phyloP scores from a whole-genome alignment of 2,113 vertebrate genomes.

The Vulpes ferrilata region DNA sequence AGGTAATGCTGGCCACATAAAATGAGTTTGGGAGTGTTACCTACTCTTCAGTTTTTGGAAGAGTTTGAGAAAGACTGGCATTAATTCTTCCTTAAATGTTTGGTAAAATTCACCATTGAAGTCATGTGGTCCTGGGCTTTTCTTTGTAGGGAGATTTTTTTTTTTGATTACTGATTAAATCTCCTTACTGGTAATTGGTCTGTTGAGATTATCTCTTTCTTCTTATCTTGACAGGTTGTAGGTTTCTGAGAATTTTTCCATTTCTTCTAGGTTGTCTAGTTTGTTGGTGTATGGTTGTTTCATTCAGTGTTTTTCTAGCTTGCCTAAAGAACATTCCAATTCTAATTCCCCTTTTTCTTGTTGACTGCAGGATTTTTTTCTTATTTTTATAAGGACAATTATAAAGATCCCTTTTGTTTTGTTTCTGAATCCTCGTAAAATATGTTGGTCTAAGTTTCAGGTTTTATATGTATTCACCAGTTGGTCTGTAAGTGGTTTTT shows the following conservation, averaged over 20 bases:
- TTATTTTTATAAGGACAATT: neutral
- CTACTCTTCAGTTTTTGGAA: neutral
- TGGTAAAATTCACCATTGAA: neutral
- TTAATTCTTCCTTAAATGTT: neutral
- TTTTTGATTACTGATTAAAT: neutral
- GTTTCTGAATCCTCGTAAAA: conserved; percentile 37
- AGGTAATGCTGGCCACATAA: neutral
- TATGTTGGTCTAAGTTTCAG: neutral
- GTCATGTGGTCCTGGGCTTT: neutral
- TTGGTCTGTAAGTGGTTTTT: neutral
- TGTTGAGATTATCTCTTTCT: neutral
- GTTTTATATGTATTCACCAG: neutral
- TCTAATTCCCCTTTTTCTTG: neutral
- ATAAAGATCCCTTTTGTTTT: neutral
- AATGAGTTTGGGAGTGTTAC: neutral
- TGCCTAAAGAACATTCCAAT: neutral
- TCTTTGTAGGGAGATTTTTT: neutral
- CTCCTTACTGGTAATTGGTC: neutral
- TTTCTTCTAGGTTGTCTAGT: neutral
- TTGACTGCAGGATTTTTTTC: neutral
- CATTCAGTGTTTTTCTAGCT: neutral
- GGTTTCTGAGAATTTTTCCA: neutral
- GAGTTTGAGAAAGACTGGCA: neutral
- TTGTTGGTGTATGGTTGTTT: neutral
- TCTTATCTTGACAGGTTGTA: conserved; percentile 1